These are phyloP conservation scores for Phrynosoma platyrhinos DNA, from an alignment of 2,113 vertebrate genomes.

Conservation along the genomic window DNA sequence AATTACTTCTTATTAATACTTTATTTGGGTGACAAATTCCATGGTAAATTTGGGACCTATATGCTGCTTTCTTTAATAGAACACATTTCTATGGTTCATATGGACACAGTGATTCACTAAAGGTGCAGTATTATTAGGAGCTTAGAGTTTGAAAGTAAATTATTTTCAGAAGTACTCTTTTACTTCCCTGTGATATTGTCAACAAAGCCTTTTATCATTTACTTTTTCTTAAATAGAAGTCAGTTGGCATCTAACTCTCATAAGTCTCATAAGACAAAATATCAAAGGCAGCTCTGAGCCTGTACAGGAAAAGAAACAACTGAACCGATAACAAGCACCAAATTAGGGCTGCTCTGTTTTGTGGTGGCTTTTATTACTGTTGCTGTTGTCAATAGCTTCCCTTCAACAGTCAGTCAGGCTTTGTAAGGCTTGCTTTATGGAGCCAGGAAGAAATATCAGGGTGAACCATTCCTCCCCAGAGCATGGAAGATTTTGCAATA, in stretches of 20 bases:
- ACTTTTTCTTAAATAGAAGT: not conserved
- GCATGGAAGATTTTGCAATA: too few species aligned
- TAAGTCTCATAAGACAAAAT: constrained; percentile 1
- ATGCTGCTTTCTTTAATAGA: not conserved
- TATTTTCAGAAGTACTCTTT: not conserved
- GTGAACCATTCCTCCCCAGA: too few species aligned
- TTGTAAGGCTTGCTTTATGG: too few species aligned
- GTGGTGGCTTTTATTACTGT: not conserved
- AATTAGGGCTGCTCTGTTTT: not conserved
- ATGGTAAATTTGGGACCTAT: not conserved
- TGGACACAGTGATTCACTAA: not conserved
- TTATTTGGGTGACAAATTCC: not conserved
- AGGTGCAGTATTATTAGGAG: not conserved
- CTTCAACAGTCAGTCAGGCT: not conserved
- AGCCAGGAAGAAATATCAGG: too few species aligned
- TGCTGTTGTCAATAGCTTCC: not conserved
- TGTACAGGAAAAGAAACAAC: constrained; percentile 14
- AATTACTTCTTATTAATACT: not conserved
- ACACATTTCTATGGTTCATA: not conserved
- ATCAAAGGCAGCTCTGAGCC: constrained; percentile 50
- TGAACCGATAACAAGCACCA: not conserved
- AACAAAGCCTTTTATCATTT: not conserved
- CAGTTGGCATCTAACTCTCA: not conserved
- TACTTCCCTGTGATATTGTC: not conserved
- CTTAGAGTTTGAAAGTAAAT: not conserved